Evolutionary conservation across 2,797 vertebrate species (phyloP), one percentile per base, ranked within the genome.

Genomic region (Spinus pinus): DNA sequence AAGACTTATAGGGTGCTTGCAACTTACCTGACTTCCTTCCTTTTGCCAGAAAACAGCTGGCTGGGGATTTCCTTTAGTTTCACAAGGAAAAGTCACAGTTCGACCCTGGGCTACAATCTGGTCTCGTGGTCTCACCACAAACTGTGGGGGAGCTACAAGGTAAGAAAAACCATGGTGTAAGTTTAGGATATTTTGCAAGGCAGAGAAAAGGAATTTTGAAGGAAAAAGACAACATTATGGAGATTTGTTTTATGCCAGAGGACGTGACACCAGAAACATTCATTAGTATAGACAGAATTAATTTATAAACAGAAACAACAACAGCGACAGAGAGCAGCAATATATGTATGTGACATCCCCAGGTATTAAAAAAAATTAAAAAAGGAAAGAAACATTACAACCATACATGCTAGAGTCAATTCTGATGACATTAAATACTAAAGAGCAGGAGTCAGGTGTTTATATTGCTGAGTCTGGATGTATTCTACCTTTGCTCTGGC

Each of bases 41-140:
- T 99, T 99, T 97, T 99, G 99, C 99, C 99, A 99, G 98, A 99
- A 99, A 83, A 99, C 99, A 42, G 99, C 99, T 54, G 99, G 99
- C 89, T 99, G 99, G 31, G 99, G 99, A 94, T 99, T 99, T 93
- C 99, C 99, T 98, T 99, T 99, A 71, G 99, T 99, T 98, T 99
- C 99, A 97, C 99, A 99, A 12, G 99, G 99, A 97, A 99, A 99
- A 86, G 98, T 99, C 94, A 99, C 99, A 8, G 98, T 99, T 78
- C 99, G 98, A 73, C 99, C 99, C 96, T 99, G 99, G 65, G 99
- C 98, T 97, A 99, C 99, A 87, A 99, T 99, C 97, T 99, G 99
- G 98, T 99, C 99, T 92, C 99, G 98, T 31, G 99, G 99, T 70
- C 99, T 98, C 97, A 99, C 98, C 97, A 99, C 99, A 97, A 99